These are phyloP conservation scores for Tachina lurida DNA, from an alignment of 2,888 invertebrate species.

Conservation along the genomic window DNA sequence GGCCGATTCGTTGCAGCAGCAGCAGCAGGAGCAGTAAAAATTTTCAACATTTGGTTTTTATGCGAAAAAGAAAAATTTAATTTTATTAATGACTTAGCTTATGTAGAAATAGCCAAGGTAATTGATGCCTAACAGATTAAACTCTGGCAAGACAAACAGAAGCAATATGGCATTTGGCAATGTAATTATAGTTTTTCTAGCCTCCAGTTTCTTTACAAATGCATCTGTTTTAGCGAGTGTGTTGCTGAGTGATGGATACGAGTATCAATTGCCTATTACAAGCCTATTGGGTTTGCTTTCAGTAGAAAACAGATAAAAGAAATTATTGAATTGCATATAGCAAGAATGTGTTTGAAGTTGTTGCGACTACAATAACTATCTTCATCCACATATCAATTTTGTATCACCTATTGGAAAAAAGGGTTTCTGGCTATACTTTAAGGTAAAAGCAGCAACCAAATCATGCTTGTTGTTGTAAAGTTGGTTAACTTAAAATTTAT, in stretches of 20 bases:
- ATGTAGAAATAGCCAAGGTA: slow-evolving; percentile 60
- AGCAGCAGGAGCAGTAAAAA: slow-evolving; percentile 75
- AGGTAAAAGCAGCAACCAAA: too few species aligned
- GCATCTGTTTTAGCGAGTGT: slow-evolving; percentile 68
- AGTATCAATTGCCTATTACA: slow-evolving; percentile 74
- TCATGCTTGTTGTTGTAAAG: too few species aligned
- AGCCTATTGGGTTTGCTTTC: slow-evolving; percentile 78
- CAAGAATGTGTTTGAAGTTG: slow-evolving; percentile 75
- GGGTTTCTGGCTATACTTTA: too few species aligned
- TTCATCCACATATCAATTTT: slow-evolving; percentile 76
- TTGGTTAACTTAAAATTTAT: too few species aligned
- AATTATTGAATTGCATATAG: slow-evolving; percentile 75
- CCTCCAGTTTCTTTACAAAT: slow-evolving; percentile 70
- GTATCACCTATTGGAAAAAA: slow-evolving; percentile 73
- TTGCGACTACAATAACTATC: slow-evolving; percentile 74
- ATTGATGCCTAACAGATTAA: slow-evolving; percentile 66
- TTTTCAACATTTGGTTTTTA: slow-evolving; percentile 76
- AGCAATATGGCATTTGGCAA: slow-evolving; percentile 73
- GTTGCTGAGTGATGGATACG: slow-evolving; percentile 23
- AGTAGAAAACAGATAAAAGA: slow-evolving; percentile 73
- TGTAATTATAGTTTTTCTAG: slow-evolving; percentile 70
- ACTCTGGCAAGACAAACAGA: slow-evolving; percentile 74
- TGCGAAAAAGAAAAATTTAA: slow-evolving; percentile 67
- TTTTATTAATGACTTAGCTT: slow-evolving; percentile 73
- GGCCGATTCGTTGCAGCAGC: slow-evolving; percentile 73